A percentile compares a stretch with the other conserved stretches of the same genome.
phyloP scores from a whole-genome alignment of 2,797 vertebrate species.

The Pseudomugil tenellus region DNA sequence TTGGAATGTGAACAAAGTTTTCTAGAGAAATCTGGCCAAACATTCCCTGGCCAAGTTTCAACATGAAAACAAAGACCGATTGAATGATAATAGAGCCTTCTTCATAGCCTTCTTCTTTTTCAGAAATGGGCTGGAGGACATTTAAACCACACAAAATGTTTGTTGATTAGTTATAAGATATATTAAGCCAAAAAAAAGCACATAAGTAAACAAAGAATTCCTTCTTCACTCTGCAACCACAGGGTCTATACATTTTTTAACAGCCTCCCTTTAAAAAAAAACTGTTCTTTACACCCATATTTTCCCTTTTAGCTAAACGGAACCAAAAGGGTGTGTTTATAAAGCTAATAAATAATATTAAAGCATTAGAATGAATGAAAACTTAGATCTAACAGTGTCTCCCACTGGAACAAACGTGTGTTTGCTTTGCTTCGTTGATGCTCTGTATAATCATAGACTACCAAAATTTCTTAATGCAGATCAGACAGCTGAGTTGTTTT shows the following conservation, averaged over 20 bases:
- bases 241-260: neutral
- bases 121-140: conserved; percentile 1
- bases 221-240: conserved; percentile 11
- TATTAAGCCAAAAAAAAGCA: neutral
- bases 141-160: neutral
- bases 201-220: conserved; percentile 16
- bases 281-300: neutral
- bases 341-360: too few relatives aligned
- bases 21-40: conserved; percentile 36
- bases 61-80: conserved; percentile 42
- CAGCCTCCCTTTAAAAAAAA: conserved; percentile 3
- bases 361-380: too few relatives aligned
- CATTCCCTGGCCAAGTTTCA: conserved; percentile 46
- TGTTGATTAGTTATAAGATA: neutral
- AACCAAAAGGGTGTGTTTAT: too few relatives aligned
- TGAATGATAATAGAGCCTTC: neutral
- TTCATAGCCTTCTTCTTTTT: neutral
- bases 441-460: neutral
- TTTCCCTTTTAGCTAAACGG: neutral
- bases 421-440: too few relatives aligned
- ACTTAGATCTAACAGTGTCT: neutral
- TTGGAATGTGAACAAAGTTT: conserved; percentile 13
- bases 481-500: neutral
- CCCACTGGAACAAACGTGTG: neutral
- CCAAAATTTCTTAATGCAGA: neutral